These are phyloP conservation scores for Oceanodroma tethys DNA, from an alignment of 2,113 vertebrate species.

Conservation along the genomic window DNA sequence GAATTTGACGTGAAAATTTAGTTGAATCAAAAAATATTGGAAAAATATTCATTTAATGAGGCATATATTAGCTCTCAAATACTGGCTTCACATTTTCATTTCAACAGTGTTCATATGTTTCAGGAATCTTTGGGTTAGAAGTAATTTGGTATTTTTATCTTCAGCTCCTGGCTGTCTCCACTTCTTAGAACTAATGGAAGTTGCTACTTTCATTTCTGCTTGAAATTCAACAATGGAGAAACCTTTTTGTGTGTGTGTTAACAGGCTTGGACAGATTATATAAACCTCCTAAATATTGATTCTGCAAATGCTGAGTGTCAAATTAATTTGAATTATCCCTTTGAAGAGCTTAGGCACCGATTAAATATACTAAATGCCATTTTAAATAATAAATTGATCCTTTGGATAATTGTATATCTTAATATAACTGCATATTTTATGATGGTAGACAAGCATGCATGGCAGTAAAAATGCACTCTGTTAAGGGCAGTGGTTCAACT, in stretches of 20 bases:
- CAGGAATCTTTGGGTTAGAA: background rate
- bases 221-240: background rate
- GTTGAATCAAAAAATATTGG: background rate
- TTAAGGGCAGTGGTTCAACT: background rate
- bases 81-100: background rate
- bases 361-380: background rate
- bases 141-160: background rate
- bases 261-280: background rate
- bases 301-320: background rate
- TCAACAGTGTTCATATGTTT: background rate
- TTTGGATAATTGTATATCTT: background rate
- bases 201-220: background rate
- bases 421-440: background rate
- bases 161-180: background rate
- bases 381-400: background rate
- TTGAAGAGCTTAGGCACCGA: background rate
- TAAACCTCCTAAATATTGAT: slow-evolving; percentile 10
- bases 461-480: background rate
- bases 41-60: slow-evolving; percentile 1
- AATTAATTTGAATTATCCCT: background rate
- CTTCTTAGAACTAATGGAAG: background rate
- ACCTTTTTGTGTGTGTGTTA: background rate
- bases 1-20: slow-evolving; percentile 1
- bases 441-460: background rate
- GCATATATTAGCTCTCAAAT: background rate